Evolutionary conservation across 2,797 vertebrate species (phyloP), one percentile per base, ranked within the genome.

Genomic region (Chiroxiphia lanceolata): DNA sequence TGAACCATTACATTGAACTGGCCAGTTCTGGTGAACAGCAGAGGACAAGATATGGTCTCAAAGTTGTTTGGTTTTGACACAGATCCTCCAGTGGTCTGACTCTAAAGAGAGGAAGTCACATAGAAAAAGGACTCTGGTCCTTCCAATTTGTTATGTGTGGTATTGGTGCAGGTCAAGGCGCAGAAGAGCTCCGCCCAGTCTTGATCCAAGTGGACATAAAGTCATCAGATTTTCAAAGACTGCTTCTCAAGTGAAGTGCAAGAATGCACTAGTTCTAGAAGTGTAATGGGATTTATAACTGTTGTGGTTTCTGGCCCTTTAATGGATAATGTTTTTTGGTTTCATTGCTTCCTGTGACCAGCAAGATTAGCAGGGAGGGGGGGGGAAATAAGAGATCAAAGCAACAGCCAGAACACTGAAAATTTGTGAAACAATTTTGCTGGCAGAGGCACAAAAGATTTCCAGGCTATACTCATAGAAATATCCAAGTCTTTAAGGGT

Each of bases 341-440:
- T 88, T 90, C 50, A 47, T 64, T 79, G 6, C 18, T 89, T 85
- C 59, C 64, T 90, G 21, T 88, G 72, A 67, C 63, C 31, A 65
- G 70, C 29, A 79, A 82, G 80, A 70, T 76, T 82, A 83, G 26
- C 31, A 63, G 29, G 38, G 59, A 53, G 54, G n/a, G 21, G 29
- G 14, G 23, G 31, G 50, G 9, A 2, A 33, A 67, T 45, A 64
- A 59, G 33, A 78, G 44, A 71, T 83, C 71, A 95, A 93, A 95
- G 50, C 6, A 57, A 42, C 10, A 83, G 48, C 13, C 51, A 84
- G 64, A 81, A 80, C 5, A 61, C 57, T 54, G 65, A 92, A 83
- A 94, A 93, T 87, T 65, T 89, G 64, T 89, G 63, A 85, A 94
- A 83, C 17, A 33, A 45, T 91, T 84, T 87, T 93, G 27, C 64